Evolutionary conservation across 2,888 invertebrate genomes (phyloP), one percentile per base, ranked within the genome.

Genomic region (Melieria picta): DNA sequence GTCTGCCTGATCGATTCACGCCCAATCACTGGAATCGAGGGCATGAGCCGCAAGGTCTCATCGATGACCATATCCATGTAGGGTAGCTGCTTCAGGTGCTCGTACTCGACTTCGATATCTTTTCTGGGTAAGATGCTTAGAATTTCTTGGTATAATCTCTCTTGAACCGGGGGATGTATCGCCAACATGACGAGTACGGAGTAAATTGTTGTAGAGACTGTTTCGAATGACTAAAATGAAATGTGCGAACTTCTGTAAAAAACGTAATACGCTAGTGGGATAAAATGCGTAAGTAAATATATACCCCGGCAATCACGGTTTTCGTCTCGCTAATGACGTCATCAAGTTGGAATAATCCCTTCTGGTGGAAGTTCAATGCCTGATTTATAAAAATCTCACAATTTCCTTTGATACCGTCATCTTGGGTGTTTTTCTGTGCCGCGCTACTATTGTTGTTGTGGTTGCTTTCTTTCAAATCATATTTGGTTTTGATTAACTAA

Each of bases 91-190:
- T 76, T 64, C 7, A 79, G 63, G 16, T 78, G 74, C 5, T 79
- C 74, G 16, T 69, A 75, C 43, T 71, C 75, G 0, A 79, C 42
- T 7, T 64, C 60, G 5, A 55, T 64, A 4, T 74, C 71, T 4
- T 72, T 46, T 11, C 74, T 55, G 0, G 77, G 75, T 1, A 75
- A 74, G 30, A 77, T 71, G 42, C 69, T 13, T 2, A 63, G 5
- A 4, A 80, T 60, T 75, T 81, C 80, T 11, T 79, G 77, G 58
- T 72, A 77, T 0, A 80, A 76, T 63, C 75, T 79, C 46, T 80
- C 75, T 63, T 82, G 82, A 4, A 79, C 73, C 4, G 79, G 69
- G 3, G 78, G 78, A 62, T 81, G 79, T 78, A 81, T 81, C 7
- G 82, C 80, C 13, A 81, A 66, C 57, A 81, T 72, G 60, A 77